A percentile compares a stretch with the other conserved stretches of the same genome.
Conservation (phyloP, 1,140 invertebrate species). For the Branchinecta lindahli region DNA sequence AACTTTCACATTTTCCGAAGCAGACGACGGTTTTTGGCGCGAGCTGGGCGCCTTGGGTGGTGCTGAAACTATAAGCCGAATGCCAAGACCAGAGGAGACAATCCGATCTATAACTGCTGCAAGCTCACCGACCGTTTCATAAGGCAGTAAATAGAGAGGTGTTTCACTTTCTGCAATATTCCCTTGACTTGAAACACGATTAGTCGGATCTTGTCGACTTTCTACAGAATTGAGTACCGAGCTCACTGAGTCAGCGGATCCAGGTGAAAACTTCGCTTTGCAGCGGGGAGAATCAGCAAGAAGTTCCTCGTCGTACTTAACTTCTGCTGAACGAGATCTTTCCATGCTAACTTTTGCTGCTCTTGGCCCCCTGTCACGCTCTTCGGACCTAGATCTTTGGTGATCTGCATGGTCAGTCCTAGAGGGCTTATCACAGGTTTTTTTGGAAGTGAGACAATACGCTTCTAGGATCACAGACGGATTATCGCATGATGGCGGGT, state of each 20-base stretch:
- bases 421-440: not conserved
- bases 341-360: not conserved
- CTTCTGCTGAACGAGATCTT: not conserved
- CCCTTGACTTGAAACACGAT: not conserved
- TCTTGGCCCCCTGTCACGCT: not conserved
- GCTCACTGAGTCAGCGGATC: not conserved
- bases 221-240: not conserved
- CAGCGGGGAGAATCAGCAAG: not conserved
- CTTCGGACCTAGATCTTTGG: not conserved
- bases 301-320: not conserved
- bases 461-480: not conserved
- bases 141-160: conserved; percentile 14
- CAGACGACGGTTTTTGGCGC: not conserved
- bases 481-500: not conserved
- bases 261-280: not conserved
- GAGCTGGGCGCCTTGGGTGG: not conserved
- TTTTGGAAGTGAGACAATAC: not conserved
- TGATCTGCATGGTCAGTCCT: not conserved
- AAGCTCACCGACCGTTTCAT: conserved; percentile 14
- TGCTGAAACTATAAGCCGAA: conserved; percentile 13
- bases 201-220: not conserved
- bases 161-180: not conserved
- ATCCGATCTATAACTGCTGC: conserved; percentile 13
- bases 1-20: not conserved
- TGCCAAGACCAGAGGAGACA: conserved; percentile 9